A percentile compares a stretch with the other conserved stretches of the same genome.
Evolutionary conservation across 1,140 invertebrate genomes (phyloP).

Genomic region (Ladona fulva): DNA sequence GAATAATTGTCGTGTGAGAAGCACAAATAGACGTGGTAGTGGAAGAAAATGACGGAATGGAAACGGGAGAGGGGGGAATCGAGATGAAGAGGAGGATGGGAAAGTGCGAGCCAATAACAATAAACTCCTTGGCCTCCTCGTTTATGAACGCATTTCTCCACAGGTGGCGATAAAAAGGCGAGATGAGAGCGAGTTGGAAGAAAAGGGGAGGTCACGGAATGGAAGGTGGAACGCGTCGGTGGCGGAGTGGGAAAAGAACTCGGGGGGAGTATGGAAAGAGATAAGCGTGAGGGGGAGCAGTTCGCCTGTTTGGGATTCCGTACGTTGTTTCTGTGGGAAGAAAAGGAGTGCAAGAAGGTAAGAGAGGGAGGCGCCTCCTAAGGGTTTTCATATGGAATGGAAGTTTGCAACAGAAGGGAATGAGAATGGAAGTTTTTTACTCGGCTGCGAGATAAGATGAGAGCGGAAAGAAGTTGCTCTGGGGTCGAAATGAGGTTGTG

Average conservation of each 20-base stretch:
- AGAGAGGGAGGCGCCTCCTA: too few relatives aligned
- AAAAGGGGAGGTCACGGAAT: background rate
- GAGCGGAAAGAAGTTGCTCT: too few relatives aligned
- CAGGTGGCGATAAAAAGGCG: constrained; percentile 2
- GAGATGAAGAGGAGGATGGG: background rate
- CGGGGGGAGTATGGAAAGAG: background rate
- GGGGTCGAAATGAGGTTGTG: too few relatives aligned
- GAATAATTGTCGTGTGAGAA: too few relatives aligned
- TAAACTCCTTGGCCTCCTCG: background rate
- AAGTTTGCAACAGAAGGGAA: too few relatives aligned
- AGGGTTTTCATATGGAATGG: too few relatives aligned
- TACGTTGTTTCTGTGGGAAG: background rate
- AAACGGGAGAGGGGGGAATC: background rate
- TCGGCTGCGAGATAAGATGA: too few relatives aligned
- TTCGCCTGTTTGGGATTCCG: background rate
- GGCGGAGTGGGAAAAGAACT: background rate
- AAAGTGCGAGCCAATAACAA: background rate
- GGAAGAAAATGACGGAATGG: background rate
- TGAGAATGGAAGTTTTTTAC: too few relatives aligned
- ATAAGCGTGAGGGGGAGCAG: background rate
- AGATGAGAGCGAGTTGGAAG: background rate
- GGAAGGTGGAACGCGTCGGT: background rate
- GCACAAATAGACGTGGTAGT: too few relatives aligned
- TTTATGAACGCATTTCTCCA: constrained; percentile 9
- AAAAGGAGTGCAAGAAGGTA: background rate